A percentile compares a stretch with the other conserved stretches of the same genome.
phyloP scores from a whole-genome alignment of 1,140 invertebrate genomes.

The Neelides sp. region DNA sequence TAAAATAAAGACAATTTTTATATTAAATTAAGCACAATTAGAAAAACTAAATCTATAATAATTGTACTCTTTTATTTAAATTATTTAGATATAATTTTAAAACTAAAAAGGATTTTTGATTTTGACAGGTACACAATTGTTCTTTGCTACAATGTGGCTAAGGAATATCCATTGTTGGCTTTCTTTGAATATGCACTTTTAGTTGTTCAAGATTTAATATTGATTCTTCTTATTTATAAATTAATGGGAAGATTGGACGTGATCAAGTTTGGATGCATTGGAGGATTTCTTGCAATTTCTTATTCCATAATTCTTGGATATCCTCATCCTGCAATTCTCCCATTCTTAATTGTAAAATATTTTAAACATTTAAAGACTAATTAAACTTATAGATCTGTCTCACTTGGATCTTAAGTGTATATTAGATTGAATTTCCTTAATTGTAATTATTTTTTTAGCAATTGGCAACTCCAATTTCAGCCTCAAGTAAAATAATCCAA shows the following conservation, averaged over 20 bases:
- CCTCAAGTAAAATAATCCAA: slow-evolving; percentile 29
- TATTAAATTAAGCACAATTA: neutral
- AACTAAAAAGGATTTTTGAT: neutral
- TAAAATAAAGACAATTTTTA: neutral
- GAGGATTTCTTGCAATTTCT: slow-evolving; percentile 26
- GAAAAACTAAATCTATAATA: neutral
- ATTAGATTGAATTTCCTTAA: slow-evolving; percentile 2
- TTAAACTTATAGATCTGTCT: slow-evolving; percentile 1
- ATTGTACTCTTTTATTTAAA: no score
- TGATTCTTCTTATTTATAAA: slow-evolving; percentile 26
- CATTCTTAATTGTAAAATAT: slow-evolving; percentile 26
- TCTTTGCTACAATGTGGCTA: slow-evolving; percentile 29
- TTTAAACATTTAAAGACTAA: neutral
- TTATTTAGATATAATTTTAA: neutral
- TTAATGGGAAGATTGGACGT: slow-evolving; percentile 17
- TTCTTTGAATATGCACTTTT: slow-evolving; percentile 31
- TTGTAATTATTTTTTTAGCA: slow-evolving; percentile 15
- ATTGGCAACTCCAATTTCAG: slow-evolving; percentile 30
- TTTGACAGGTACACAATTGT: slow-evolving; percentile 30
- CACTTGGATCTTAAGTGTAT: slow-evolving; percentile 5
- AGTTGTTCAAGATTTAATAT: slow-evolving; percentile 30
- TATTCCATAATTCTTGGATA: slow-evolving; percentile 22
- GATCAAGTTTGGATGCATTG: slow-evolving; percentile 15
- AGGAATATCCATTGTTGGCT: slow-evolving; percentile 19
- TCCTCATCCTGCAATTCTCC: slow-evolving; percentile 19